Base-by-base conservation (phyloP, 1,140 invertebrate genomes). In the Spodoptera litura region DNA sequence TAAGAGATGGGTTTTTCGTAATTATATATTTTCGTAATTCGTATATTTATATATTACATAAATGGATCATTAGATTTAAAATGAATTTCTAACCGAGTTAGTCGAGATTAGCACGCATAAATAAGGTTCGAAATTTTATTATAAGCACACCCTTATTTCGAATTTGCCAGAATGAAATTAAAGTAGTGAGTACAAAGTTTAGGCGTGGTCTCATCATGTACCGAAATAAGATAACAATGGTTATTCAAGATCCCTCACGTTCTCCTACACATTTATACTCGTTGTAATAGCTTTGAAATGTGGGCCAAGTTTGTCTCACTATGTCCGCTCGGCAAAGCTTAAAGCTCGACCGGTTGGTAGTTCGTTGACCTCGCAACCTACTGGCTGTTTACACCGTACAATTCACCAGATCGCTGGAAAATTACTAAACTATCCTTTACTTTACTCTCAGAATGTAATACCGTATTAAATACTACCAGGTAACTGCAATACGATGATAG, bases 321-420 rank as follows among this genome's bases (percentile, higher is more conserved):
- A 85, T 81, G 85, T 87, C 87, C 85, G 83, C 85, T 87, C 85
- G 81, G 87, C 85, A 87, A 89, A 90, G 88, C 91, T 92, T 89
- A 85, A 92, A 91, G 89, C 87, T 78, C 88, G 87, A 92, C 92
- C 92, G 92, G 92, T 94, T 91, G 87, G 83, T 85, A 86, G 92
- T 86, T 83, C 90, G 64, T 87, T 88, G 91, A 94, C 89, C 91
- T 84, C 76, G 74, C 92, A 91, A 93, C 92, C 92, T 92, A 94
- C 91, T 93, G 83, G 81, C 85, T 83, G 85, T 81, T 80, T 78
- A 81, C 78, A 78, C 81, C 77, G 79, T 66, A 76, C 81, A 83
- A 71, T 86, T 82, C 82, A 78, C 83, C 55, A 82, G 75, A 80
- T 78, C 20, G 35, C 49, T 78, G 56, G 64, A 75, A 73, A 66